phyloP scores from a whole-genome alignment of 2,888 invertebrate species.

The Acrobasis consociella region DNA sequence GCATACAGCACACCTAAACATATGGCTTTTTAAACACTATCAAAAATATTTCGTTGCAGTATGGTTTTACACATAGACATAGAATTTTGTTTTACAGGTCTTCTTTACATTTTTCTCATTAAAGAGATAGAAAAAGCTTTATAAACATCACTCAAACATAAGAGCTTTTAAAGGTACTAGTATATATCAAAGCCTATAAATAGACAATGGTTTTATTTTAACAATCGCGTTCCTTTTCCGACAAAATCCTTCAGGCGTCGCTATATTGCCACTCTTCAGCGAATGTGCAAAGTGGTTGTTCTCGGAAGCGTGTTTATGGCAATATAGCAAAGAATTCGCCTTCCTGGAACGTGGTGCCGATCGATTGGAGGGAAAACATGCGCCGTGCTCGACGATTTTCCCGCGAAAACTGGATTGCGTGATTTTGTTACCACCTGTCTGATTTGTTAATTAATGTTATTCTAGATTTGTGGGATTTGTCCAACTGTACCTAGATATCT shows the following conservation, averaged over 20 bases:
- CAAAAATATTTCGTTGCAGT: too few species aligned
- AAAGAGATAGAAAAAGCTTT: too few species aligned
- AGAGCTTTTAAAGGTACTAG: background rate
- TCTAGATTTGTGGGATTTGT: too few species aligned
- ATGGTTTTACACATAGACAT: too few species aligned
- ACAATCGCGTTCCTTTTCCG: background rate
- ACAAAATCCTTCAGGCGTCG: conserved; percentile 37
- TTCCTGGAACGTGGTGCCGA: conserved; percentile 11
- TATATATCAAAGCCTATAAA: background rate
- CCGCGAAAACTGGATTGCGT: conserved; percentile 44
- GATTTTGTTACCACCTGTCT: background rate
- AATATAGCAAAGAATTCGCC: conserved; percentile 7
- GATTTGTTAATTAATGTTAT: background rate
- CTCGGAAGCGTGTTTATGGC: background rate
- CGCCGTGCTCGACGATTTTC: conserved; percentile 49
- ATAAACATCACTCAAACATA: conserved; percentile 19
- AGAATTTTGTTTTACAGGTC: too few species aligned
- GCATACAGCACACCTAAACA: too few species aligned
- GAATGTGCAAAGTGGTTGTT: background rate
- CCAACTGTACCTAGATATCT: too few species aligned
- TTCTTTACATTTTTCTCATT: too few species aligned
- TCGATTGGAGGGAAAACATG: conserved; percentile 55
- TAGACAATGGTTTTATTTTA: conserved; percentile 1
- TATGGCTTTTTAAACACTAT: too few species aligned
- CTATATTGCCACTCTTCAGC: conserved; percentile 34